phyloP scores from a whole-genome alignment of 2,797 vertebrate species.

The Alfaro cultratus region DNA sequence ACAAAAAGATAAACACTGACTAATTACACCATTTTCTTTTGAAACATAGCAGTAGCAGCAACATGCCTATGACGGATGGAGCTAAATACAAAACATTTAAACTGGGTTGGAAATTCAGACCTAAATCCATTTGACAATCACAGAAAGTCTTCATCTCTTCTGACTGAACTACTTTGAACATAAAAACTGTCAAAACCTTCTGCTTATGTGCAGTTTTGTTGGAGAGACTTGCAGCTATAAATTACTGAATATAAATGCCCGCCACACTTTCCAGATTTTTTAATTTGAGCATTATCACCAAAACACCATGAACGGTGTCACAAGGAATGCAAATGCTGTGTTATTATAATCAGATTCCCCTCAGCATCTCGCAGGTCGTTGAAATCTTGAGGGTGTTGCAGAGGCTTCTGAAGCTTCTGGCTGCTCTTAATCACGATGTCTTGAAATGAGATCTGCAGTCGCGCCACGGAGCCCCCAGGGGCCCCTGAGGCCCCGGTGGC shows the following conservation, averaged over 20 bases:
- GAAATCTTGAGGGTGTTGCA: slow-evolving; percentile 60
- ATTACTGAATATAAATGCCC: not conserved
- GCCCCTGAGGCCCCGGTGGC: slow-evolving; percentile 53
- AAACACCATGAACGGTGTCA: slow-evolving; percentile 20
- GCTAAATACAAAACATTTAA: not conserved
- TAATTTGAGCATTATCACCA: not conserved
- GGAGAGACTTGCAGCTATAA: not conserved
- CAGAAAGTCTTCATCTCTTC: not conserved
- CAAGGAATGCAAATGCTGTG: slow-evolving; percentile 37
- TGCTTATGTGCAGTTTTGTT: no score
- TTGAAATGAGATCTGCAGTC: slow-evolving; percentile 57
- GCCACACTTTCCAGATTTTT: not conserved
- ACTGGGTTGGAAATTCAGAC: not conserved
- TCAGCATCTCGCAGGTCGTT: slow-evolving; percentile 57
- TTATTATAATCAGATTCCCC: slow-evolving; percentile 72
- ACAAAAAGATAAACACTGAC: not conserved
- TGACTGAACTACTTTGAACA: not conserved
- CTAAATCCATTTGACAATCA: not conserved
- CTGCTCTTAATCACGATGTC: slow-evolving; percentile 70
- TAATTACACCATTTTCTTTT: not conserved
- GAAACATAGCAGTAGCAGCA: not conserved
- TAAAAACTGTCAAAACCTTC: not conserved
- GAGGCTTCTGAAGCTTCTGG: slow-evolving; percentile 59
- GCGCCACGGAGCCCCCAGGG: slow-evolving; percentile 50
- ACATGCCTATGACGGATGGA: not conserved